These are phyloP conservation scores for Lates calcarifer DNA, from an alignment of 2,113 vertebrate genomes.

Conservation along the genomic window DNA sequence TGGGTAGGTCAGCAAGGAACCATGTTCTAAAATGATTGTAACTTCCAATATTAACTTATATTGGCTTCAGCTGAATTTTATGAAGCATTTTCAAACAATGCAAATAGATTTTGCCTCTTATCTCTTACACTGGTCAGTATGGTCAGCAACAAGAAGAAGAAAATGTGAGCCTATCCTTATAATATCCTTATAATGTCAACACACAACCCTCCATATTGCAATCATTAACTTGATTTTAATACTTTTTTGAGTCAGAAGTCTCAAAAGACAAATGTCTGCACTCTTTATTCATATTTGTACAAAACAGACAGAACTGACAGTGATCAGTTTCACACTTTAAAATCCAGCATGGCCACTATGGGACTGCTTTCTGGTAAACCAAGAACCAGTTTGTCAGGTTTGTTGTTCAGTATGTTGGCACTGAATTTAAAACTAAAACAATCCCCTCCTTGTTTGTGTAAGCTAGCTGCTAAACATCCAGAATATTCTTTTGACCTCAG, in stretches of 20 bases:
- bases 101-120: no score
- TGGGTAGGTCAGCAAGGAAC: no score
- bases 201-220: neutral
- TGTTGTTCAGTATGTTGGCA: neutral
- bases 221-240: neutral
- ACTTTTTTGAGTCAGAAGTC: neutral
- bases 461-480: neutral
- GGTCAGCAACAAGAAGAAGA: no score
- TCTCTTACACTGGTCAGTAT: no score
- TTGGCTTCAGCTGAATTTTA: no score
- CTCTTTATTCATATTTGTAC: no score
- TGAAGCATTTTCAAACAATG: neutral
- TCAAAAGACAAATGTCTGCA: neutral
- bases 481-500: neutral
- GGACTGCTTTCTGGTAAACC: neutral
- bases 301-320: neutral
- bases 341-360: neutral
- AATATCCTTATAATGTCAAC: no score
- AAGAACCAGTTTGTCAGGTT: neutral
- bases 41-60: no score
- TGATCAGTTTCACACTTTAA: neutral
- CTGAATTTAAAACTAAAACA: neutral
- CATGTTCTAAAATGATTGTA: neutral
- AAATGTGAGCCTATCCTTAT: no score
- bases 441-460: slow-evolving; percentile 9